Evolutionary conservation across 2,888 invertebrate species (phyloP).

Genomic region (Deroplatys truncata): DNA sequence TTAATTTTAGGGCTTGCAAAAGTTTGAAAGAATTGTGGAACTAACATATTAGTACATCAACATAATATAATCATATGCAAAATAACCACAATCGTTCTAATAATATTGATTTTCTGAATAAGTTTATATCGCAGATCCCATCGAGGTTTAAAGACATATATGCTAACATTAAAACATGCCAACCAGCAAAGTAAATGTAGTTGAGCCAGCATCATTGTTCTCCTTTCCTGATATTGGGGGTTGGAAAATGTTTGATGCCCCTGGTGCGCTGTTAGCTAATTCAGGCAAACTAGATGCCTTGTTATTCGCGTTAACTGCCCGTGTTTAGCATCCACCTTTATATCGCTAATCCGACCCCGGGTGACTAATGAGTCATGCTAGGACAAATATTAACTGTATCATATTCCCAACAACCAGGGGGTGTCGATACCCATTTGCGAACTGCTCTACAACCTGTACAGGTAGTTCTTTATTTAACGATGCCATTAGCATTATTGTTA

Average conservation of each 20-base stretch:
- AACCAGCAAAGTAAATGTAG: too few species aligned
- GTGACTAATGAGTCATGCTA: not conserved
- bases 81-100: too few species aligned
- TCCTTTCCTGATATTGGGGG: not conserved
- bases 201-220: not conserved
- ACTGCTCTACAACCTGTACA: not conserved
- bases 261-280: not conserved
- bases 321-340: not conserved
- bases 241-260: not conserved
- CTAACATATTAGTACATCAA: too few species aligned
- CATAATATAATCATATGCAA: too few species aligned
- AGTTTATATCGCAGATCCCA: too few species aligned
- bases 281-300: not conserved
- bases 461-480: not conserved
- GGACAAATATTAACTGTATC: not conserved
- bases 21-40: too few species aligned
- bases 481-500: not conserved
- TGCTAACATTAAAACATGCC: too few species aligned
- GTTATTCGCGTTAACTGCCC: not conserved
- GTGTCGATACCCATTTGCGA: not conserved
- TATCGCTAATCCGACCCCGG: not conserved
- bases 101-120: too few species aligned
- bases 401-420: not conserved
- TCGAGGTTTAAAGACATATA: too few species aligned
- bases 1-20: too few species aligned